phyloP scores from a whole-genome alignment of 23 tunicate species.

The Halocynthia aurantium region DNA sequence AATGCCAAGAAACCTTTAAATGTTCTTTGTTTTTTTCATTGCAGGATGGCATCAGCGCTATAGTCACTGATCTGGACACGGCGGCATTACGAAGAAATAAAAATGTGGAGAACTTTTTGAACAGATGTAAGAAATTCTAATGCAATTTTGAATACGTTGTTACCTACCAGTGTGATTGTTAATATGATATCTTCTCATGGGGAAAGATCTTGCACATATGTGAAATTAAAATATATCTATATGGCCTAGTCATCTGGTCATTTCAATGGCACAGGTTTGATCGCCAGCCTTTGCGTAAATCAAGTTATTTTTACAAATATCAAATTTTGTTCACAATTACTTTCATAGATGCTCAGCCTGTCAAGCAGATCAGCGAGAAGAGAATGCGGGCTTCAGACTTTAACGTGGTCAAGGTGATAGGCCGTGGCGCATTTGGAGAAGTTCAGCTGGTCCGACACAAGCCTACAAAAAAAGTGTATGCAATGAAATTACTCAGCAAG shows the following conservation, averaged over 20 bases:
- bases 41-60: slow-evolving; percentile 82
- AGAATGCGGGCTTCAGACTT: slow-evolving; percentile 77
- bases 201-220: no score
- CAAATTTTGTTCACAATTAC: neutral
- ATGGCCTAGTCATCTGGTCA: no score
- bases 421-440: slow-evolving; percentile 97
- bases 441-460: slow-evolving; percentile 89
- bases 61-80: slow-evolving; percentile 74
- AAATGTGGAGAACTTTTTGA: slow-evolving; percentile 90
- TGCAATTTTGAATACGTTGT: no score
- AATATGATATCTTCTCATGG: no score
- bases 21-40: no score
- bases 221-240: no score
- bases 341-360: slow-evolving; percentile 37
- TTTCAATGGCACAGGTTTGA: no score
- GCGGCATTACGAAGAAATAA: slow-evolving; percentile 81
- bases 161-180: no score
- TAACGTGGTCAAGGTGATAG: slow-evolving; percentile 79
- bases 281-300: no score
- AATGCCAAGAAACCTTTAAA: no score
- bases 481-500: slow-evolving; percentile 91
- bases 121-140: slow-evolving; percentile 63
- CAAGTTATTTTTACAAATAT: no score
- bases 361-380: slow-evolving; percentile 35
- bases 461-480: slow-evolving; percentile 76